Conservation (phyloP, 2,888 invertebrate species). For the Drosophila stalkeri region DNA sequence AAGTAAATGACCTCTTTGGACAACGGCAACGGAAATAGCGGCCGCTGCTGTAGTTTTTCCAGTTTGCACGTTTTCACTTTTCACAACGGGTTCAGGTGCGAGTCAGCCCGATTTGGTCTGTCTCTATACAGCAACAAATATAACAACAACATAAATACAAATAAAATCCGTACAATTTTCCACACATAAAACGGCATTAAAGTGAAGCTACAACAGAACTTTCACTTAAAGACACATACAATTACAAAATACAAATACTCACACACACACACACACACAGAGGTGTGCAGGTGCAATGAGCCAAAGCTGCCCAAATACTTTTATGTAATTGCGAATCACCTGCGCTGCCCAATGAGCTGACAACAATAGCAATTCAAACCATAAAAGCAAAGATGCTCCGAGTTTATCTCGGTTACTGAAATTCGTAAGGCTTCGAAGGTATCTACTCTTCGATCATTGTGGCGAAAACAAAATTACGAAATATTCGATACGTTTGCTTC, state of each 20-base stretch:
- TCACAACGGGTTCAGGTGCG: conserved; percentile 64
- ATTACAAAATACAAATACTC: conserved; percentile 3
- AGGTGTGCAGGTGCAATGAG: conserved; percentile 63
- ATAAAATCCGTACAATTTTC: conserved; percentile 61
- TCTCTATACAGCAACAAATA: background rate
- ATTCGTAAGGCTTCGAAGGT: background rate
- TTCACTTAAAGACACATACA: conserved; percentile 53
- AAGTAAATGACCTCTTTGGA: conserved; percentile 73
- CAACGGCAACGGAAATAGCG: conserved; percentile 58
- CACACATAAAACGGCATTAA: conserved; percentile 26
- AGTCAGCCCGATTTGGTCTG: background rate
- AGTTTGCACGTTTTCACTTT: conserved; percentile 77
- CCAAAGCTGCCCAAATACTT: conserved; percentile 57
- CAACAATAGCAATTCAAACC: conserved; percentile 34
- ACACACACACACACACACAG: conserved; percentile 16
- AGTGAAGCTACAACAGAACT: conserved; percentile 54
- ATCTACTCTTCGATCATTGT: conserved; percentile 7
- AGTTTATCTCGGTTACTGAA: background rate
- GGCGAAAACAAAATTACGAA: conserved; percentile 58
- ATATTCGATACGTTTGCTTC: conserved; percentile 47
- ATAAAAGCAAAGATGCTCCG: conserved; percentile 8
- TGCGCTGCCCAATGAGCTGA: conserved; percentile 52
- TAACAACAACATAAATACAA: background rate
- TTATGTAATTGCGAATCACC: conserved; percentile 66
- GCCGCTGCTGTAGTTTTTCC: conserved; percentile 64